Base-by-base conservation (phyloP, 1,140 invertebrate species). In the Neuroterus valhalla region DNA sequence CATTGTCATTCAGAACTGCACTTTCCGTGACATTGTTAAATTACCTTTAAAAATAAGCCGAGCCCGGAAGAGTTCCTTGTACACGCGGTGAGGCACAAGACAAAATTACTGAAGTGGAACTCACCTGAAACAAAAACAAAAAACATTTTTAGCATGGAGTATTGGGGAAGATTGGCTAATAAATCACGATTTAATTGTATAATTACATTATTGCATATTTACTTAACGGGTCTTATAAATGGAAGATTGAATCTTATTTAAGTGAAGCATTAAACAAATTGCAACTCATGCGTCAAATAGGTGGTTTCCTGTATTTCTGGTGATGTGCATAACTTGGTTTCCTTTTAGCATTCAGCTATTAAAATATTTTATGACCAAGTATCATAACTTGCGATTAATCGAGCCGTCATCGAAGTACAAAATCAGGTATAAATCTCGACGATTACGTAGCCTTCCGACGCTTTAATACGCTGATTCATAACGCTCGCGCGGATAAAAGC, bases 331-430 rank as follows among this genome's bases (percentile, higher is more conserved):
- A 31, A 62, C 21, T 62, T 31, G 23, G 12, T 31, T 26, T 23
- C 1, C 31, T 38, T 8, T 38, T 5, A 38, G 52, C 52, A 23
- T 62, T 62, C 31, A 31, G 26, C 26, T 26, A 62, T 62, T 31
- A 62, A 62, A 31, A 31, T 62, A 62, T 62, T 62, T 62, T 62
- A 62, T 62, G 55, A 62, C n/a, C 55, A 62, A n/a, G 55, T 62
- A 62, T 3, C 55, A 62, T 62, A 62, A 38, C 23, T 55, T 31
- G 55, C 31, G 31, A 62, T 62, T 14, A 62, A 31, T 62, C 23
- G 23, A 62, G 52, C 21, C 52, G 52, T 62, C 55, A 62, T 62
- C 55, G 3, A 62, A 15, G 23, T 62, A 62, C 55, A 11, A 62
- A 62, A 62, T 62, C 55, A 62, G 23, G 23, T 31, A 62, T 62